A percentile compares a stretch with the other conserved stretches of the same genome.
These are phyloP conservation scores for Engystomops pustulosus DNA, from an alignment of 2,113 vertebrate genomes.

Conservation along the genomic window DNA sequence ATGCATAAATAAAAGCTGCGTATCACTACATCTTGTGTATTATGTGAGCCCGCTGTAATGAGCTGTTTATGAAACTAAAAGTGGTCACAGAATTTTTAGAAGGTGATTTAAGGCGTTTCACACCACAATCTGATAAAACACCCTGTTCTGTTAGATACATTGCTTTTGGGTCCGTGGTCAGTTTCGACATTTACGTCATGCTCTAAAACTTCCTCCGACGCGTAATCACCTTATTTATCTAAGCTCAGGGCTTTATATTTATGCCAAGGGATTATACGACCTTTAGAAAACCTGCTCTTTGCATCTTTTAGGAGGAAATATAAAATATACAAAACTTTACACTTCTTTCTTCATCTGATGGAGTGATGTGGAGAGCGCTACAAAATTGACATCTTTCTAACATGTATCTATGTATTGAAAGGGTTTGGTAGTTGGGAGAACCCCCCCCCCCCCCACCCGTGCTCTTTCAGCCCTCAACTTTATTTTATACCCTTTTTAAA, in stretches of 20 bases:
- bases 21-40: conserved; percentile 45
- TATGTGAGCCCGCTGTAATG: conserved; percentile 17
- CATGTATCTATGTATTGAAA: no score
- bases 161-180: conserved; percentile 23
- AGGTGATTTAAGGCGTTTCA: conserved; percentile 52
- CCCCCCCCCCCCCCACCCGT: no score
- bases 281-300: background rate
- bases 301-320: background rate
- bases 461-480: no score
- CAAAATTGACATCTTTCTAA: no score
- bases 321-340: no score
- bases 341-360: no score
- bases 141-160: conserved; percentile 29
- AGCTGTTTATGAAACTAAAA: conserved; percentile 50
- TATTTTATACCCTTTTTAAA: no score
- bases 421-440: no score
- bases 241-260: conserved; percentile 5
- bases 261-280: background rate
- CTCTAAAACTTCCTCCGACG: conserved; percentile 36
- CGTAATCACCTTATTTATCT: conserved; percentile 27
- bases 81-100: conserved; percentile 47
- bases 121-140: conserved; percentile 50
- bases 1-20: conserved; percentile 15
- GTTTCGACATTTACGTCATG: conserved; percentile 51
- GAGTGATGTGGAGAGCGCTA: no score